Conservation (phyloP, 92 coral and sea anemone genomes). For the Paragorgia papillata region DNA sequence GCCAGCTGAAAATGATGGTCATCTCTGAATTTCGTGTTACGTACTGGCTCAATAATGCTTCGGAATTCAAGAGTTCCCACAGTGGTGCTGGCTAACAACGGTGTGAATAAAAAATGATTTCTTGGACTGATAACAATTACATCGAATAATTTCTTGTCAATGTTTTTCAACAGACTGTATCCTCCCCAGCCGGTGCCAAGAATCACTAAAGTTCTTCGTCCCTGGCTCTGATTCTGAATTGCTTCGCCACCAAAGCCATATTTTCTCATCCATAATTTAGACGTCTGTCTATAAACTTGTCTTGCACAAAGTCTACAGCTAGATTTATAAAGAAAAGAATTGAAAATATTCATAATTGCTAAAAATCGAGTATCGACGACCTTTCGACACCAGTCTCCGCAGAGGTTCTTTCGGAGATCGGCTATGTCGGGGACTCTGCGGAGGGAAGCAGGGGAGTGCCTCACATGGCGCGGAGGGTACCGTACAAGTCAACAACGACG, state of each 20-base stretch:
- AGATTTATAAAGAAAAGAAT: neutral
- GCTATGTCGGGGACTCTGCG: too few relatives aligned
- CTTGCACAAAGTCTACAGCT: too few relatives aligned
- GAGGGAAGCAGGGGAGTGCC: too few relatives aligned
- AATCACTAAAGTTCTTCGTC: slow-evolving; percentile 72
- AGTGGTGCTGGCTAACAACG: slow-evolving; percentile 90
- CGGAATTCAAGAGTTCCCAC: slow-evolving; percentile 97
- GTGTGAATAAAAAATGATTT: slow-evolving; percentile 94
- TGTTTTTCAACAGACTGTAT: slow-evolving; percentile 87
- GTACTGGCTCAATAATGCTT: slow-evolving; percentile 92
- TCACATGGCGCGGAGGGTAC: too few relatives aligned
- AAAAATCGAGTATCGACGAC: too few relatives aligned
- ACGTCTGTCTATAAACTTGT: neutral
- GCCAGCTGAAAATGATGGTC: slow-evolving; percentile 98
- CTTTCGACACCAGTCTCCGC: too few relatives aligned
- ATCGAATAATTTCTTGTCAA: slow-evolving; percentile 87
- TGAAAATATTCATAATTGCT: neutral
- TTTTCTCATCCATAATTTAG: neutral
- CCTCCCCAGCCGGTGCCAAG: slow-evolving; percentile 99
- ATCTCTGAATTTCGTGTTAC: slow-evolving; percentile 95
- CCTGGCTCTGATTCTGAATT: slow-evolving; percentile 49
- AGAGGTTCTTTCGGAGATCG: too few relatives aligned
- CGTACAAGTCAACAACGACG: too few relatives aligned
- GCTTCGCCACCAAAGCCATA: neutral
- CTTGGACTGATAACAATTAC: slow-evolving; percentile 94